Percentiles rank a stretch among this genome's conserved stretches.
These are phyloP conservation scores for Nyctibius grandis DNA, from an alignment of 2,797 vertebrate species.

Conservation along the genomic window DNA sequence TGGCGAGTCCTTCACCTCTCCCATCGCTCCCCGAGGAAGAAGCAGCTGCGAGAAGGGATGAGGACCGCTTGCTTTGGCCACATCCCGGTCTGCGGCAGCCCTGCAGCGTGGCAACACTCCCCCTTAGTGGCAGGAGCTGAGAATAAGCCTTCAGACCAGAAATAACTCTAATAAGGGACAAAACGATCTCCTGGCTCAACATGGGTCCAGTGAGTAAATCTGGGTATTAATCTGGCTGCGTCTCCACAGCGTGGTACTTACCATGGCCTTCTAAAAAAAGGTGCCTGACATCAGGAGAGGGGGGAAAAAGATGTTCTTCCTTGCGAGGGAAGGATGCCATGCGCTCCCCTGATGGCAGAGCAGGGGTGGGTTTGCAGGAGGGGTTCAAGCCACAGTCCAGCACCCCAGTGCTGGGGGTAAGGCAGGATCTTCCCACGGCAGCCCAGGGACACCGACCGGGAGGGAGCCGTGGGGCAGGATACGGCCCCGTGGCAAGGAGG, in stretches of 20 bases:
- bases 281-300: no score
- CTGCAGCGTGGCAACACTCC: slow-evolving; percentile 18
- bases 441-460: rapidly evolving
- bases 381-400: not conserved
- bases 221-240: not conserved
- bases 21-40: rapidly evolving
- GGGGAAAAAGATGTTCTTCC: rapidly evolving
- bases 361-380: not conserved
- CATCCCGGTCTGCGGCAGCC: not conserved
- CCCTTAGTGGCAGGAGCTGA: not conserved
- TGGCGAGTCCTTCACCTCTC: rapidly evolving
- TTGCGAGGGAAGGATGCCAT: not conserved
- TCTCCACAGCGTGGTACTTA: rapidly evolving
- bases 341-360: not conserved
- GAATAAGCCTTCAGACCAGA: not conserved
- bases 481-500: rapidly evolving
- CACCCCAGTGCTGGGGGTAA: not conserved
- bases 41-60: rapidly evolving
- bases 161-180: not conserved
- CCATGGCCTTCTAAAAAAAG: not conserved
- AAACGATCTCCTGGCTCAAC: not conserved
- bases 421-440: not conserved
- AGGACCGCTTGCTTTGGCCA: not conserved
- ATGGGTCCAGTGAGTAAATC: rapidly evolving
- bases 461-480: not conserved